These are phyloP conservation scores for Cephus nigrinus DNA, from an alignment of 2,888 invertebrate genomes.

Conservation along the genomic window DNA sequence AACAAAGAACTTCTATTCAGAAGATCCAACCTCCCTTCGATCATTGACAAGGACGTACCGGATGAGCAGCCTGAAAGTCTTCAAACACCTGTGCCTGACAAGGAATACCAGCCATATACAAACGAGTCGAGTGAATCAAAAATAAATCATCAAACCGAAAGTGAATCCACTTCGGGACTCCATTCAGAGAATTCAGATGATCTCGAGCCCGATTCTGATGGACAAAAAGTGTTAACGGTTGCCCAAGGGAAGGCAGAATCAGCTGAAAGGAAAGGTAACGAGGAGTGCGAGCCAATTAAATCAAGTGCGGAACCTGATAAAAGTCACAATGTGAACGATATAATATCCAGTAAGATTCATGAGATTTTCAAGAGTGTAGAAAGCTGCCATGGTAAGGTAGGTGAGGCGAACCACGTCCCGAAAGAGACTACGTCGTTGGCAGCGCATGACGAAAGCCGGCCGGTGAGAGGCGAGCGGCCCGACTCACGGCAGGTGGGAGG, in stretches of 20 bases:
- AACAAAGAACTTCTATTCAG: slow-evolving; percentile 8
- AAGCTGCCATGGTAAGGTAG: slow-evolving; percentile 3
- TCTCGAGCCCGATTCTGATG: neutral
- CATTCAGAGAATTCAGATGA: neutral
- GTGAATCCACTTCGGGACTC: neutral
- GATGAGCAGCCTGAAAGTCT: neutral
- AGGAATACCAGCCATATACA: neutral
- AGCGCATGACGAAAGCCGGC: slow-evolving; percentile 58
- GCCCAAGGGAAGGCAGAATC: neutral
- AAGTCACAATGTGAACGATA: slow-evolving; percentile 37
- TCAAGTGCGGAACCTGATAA: neutral
- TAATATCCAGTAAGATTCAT: slow-evolving; percentile 47
- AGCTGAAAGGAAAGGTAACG: neutral
- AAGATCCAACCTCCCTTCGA: neutral
- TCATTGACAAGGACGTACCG: neutral
- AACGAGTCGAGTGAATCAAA: neutral
- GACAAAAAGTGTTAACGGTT: neutral
- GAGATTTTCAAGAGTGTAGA: slow-evolving; percentile 45
- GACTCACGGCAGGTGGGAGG: slow-evolving; percentile 26
- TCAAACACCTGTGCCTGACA: neutral
- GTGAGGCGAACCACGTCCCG: slow-evolving; percentile 48
- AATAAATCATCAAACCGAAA: neutral
- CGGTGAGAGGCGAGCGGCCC: slow-evolving; percentile 39
- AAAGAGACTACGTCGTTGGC: slow-evolving; percentile 70
- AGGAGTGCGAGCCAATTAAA: neutral